Base-by-base conservation (phyloP, 2,113 vertebrate genomes). In the Sphaerodactylus townsendi region DNA sequence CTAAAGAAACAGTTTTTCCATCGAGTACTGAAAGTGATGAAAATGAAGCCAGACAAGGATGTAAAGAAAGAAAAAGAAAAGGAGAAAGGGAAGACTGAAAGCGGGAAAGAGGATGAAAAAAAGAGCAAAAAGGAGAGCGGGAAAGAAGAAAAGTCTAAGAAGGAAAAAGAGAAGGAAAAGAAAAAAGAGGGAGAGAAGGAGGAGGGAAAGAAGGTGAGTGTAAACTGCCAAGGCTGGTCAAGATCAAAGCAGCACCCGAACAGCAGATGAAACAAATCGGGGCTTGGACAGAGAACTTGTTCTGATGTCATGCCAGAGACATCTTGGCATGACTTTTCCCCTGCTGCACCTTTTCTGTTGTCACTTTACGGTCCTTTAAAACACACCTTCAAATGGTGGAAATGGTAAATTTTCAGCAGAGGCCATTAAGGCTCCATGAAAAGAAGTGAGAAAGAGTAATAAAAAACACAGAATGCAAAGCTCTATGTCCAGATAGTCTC, bases 1-100 rank as follows among this genome's bases (percentile, higher is more conserved):
- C 95, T 99, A 78, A 99, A 99, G 94, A 99, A 98, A 86, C 98
- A 99, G 85, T 99, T 99, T 93, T 99, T 99, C 92, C 98, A 99
- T 91, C 97, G 98, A 73, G 99, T 98, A 4, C 93, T 99, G 80
- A 99, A 99, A 95, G 98, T 99, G 89, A 98, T 99, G 98, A 99
- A 99, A 96, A 98, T 99, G 95, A 99, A 99, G 80, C 97, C 97
- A 3, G 99, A 99, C 84, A 99, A 98, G 90, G 98, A 99, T 9
- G 83, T 91, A 30, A 98, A 98, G 92, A 98, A 97, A 87, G 97
- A 98, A 91, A 98, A 98, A 91, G 96, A 97, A 75, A 93, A 93
- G 69, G 95, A 97, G 91, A 96, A 96, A 90, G 95, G 94, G 90
- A 97, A 96, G 87, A 77, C 83, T 6, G 97, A 97, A 85, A 96